A percentile compares a stretch with the other conserved stretches of the same genome.
These are phyloP conservation scores for Shinisaurus crocodilurus DNA, from an alignment of 2,113 vertebrate genomes.

Conservation along the genomic window DNA sequence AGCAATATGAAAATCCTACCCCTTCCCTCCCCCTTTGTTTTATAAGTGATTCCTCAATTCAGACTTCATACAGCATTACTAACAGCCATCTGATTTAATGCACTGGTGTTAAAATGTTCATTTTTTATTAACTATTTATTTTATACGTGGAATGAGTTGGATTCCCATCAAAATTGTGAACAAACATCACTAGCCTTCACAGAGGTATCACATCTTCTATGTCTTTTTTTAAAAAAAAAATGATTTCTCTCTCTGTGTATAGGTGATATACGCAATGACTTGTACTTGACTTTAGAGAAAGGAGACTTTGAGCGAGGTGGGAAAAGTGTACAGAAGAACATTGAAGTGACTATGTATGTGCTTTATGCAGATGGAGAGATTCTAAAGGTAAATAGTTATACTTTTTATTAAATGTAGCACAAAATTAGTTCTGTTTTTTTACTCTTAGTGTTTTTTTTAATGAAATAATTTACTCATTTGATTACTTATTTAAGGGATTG, in stretches of 20 bases:
- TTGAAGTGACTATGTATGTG: constrained; percentile 93
- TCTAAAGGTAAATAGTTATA: constrained; percentile 76
- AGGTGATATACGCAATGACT: constrained; percentile 96
- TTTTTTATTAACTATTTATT: constrained; percentile 80
- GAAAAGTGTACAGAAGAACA: constrained; percentile 99
- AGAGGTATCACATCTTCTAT: accelerated
- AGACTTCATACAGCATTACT: constrained; percentile 68
- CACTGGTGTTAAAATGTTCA: constrained; percentile 62
- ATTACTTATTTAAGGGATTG: not conserved
- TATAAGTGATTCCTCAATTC: constrained; percentile 33
- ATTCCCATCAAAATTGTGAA: constrained; percentile 51
- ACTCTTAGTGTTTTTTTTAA: not conserved
- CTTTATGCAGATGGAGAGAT: constrained; percentile 95
- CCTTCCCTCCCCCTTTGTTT: not conserved
- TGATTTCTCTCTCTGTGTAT: constrained; percentile 32
- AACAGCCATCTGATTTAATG: constrained; percentile 64
- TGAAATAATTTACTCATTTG: not conserved
- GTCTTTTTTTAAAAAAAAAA: constrained; percentile 18
- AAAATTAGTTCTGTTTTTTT: not conserved
- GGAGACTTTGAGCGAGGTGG: constrained; percentile 98
- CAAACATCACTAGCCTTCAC: constrained; percentile 18
- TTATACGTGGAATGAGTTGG: constrained; percentile 76
- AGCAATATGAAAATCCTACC: not conserved
- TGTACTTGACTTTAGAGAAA: constrained; percentile 93
- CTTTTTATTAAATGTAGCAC: not conserved